Evolutionary conservation across 2,888 invertebrate genomes (phyloP), one percentile per base, ranked within the genome.

Genomic region (Ecliptopera silaceata): DNA sequence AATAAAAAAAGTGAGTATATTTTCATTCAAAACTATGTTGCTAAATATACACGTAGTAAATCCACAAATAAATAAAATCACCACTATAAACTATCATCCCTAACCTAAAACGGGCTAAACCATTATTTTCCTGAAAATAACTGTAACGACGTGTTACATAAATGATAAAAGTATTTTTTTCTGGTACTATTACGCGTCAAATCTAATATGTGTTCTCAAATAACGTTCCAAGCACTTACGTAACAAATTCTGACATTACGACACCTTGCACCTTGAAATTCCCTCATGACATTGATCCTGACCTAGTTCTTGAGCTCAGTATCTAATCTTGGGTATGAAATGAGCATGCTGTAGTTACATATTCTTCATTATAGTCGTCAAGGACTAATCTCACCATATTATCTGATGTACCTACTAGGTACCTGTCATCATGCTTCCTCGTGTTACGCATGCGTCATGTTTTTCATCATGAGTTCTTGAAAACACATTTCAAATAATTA

Each of bases 261-360:
- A 80, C 81, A 83, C 82, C 75, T 80, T 77, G 76, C 66, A 73
- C 77, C 78, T 81, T 80, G 80, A 75, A 80, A 80, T 75, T 80
- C 78, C 75, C 72, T 61, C 64, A 61, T 87, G 87, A 88, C 90
- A 90, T 89, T 90, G 89, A 88, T 86, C 86, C 79, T 90, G 89
- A 89, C 84, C 82, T 72, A 76, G 61, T 77, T 75, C 52, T 47
- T 4, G 46, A 49, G 15, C 46, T 53, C 32, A 12, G 43, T 13
- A 42, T 57, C 41, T 48, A 61, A 59, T 34, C 41, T 52, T 47
- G 18, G 11, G 13, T 39, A 13, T 13, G 29, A 12, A 17, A 29
- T 34, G 26, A 26, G 26, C 26, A 4, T 26, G 6, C 26, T 3
- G 26, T 26, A 26, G 10, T n/a, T n/a, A 4, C 8, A 6, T 26